A percentile compares a stretch with the other conserved stretches of the same genome.
Evolutionary conservation across 2,113 vertebrate genomes (phyloP).

Genomic region (Apeltes quadracus): DNA sequence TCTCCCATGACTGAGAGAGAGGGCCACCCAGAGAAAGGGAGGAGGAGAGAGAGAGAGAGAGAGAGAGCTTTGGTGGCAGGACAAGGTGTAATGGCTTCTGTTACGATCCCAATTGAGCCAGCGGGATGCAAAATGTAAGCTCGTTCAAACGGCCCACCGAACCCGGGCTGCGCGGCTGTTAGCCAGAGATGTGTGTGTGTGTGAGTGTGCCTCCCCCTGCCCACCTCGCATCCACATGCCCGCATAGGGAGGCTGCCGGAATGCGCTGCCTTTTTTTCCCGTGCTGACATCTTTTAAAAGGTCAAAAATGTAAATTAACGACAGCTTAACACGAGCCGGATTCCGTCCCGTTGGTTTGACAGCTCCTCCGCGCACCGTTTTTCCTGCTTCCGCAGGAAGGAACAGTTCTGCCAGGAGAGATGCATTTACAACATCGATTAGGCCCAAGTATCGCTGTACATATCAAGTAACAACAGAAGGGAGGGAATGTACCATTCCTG

Average conservation of each 20-base stretch:
- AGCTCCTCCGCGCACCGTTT: constrained; percentile 47
- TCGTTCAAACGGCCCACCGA: constrained; percentile 67
- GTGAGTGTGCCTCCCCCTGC: constrained; percentile 20
- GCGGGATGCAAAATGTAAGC: constrained; percentile 74
- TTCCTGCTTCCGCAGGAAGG: constrained; percentile 59
- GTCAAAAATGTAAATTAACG: constrained; percentile 69
- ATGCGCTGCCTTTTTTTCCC: constrained; percentile 42
- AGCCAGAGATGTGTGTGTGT: constrained; percentile 19
- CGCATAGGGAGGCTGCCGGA: constrained; percentile 31
- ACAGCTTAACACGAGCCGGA: constrained; percentile 44
- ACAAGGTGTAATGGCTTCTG: constrained; percentile 74
- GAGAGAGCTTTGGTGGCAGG: no score
- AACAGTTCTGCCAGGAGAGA: constrained; percentile 48
- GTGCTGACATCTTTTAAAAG: constrained; percentile 71
- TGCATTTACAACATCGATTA: constrained; percentile 72
- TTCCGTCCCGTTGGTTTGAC: constrained; percentile 52
- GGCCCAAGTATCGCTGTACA: constrained; percentile 63
- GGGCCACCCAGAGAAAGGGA: constrained; percentile 21
- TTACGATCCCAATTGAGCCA: constrained; percentile 72
- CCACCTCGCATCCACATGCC: constrained; percentile 25
- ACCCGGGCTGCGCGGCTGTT: constrained; percentile 54
- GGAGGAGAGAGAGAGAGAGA: constrained; percentile 34
- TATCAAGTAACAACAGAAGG: constrained; percentile 64
- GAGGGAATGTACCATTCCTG: constrained; percentile 45
- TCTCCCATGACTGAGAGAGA: constrained; percentile 50